Percentiles rank a stretch among this genome's conserved stretches.
Evolutionary conservation across 2,888 invertebrate genomes (phyloP).

Genomic region (Blastobasis adustella): DNA sequence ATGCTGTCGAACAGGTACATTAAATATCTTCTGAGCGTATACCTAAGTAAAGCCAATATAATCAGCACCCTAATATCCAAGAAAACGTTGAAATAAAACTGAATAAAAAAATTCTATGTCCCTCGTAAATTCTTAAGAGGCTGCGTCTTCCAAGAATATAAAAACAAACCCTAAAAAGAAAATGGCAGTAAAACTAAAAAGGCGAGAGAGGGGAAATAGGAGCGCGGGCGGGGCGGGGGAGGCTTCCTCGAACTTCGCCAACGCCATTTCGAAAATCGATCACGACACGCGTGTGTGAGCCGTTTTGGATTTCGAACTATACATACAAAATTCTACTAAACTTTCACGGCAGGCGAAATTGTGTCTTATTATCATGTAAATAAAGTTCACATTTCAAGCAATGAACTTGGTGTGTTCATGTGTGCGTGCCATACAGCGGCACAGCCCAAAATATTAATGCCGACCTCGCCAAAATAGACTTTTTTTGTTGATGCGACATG

Average conservation of each 20-base stretch:
- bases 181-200: constrained; percentile 6
- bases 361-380: not conserved
- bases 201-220: constrained; percentile 43
- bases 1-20: too few species aligned
- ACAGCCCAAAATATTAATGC: constrained; percentile 51
- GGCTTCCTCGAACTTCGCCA: constrained; percentile 31
- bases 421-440: constrained; percentile 29
- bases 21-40: too few species aligned
- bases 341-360: constrained; percentile 3
- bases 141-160: too few species aligned
- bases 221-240: constrained; percentile 23
- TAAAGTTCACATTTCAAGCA: constrained; percentile 13
- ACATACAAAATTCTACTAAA: constrained; percentile 34
- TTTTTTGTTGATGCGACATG: constrained; percentile 14
- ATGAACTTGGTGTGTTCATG: not conserved
- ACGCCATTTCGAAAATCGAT: constrained; percentile 66
- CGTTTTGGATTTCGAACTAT: constrained; percentile 53
- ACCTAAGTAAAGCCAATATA: too few species aligned
- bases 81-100: too few species aligned
- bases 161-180: too few species aligned
- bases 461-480: constrained; percentile 47
- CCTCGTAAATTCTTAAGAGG: too few species aligned
- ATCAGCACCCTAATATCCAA: too few species aligned
- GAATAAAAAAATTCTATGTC: too few species aligned
- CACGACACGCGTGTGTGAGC: constrained; percentile 58